A percentile compares a stretch with the other conserved stretches of the same genome.
These are phyloP conservation scores for Oryctes rhinoceros DNA, from an alignment of 1,140 invertebrate species.

Conservation along the genomic window DNA sequence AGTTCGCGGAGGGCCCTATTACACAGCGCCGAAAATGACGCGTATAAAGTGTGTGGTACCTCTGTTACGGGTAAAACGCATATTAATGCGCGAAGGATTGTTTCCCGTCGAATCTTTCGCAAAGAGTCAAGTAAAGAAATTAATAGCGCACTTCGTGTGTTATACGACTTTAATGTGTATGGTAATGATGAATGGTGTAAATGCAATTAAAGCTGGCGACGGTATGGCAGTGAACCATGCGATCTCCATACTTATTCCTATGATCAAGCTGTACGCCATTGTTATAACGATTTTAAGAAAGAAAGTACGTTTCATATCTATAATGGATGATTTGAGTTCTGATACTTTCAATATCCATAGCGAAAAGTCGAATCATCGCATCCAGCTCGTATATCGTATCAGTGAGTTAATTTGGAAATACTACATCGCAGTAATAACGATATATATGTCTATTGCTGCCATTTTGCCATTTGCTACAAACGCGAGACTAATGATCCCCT, in stretches of 20 bases:
- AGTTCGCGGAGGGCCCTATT: too few species aligned
- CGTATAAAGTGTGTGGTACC: too few species aligned
- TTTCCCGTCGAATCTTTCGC: too few species aligned
- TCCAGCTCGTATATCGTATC: not conserved
- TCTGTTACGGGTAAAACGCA: too few species aligned
- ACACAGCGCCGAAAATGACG: too few species aligned
- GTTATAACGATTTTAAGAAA: not conserved
- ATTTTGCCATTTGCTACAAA: not conserved
- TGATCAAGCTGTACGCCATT: too few species aligned
- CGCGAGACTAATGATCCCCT: not conserved
- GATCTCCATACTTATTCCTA: not conserved
- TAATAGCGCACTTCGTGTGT: too few species aligned
- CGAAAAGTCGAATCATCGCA: not conserved
- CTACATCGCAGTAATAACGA: not conserved
- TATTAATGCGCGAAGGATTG: too few species aligned
- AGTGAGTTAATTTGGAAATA: not conserved
- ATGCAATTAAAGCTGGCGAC: not conserved
- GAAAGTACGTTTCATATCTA: not conserved
- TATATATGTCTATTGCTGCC: not conserved
- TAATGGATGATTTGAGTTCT: not conserved
- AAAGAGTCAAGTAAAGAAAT: too few species aligned
- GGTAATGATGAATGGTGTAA: too few species aligned
- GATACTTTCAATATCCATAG: not conserved
- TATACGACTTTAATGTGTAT: too few species aligned
- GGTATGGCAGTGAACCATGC: not conserved